Conservation (phyloP, 2,888 invertebrate species). For the Mylabris sibirica region DNA sequence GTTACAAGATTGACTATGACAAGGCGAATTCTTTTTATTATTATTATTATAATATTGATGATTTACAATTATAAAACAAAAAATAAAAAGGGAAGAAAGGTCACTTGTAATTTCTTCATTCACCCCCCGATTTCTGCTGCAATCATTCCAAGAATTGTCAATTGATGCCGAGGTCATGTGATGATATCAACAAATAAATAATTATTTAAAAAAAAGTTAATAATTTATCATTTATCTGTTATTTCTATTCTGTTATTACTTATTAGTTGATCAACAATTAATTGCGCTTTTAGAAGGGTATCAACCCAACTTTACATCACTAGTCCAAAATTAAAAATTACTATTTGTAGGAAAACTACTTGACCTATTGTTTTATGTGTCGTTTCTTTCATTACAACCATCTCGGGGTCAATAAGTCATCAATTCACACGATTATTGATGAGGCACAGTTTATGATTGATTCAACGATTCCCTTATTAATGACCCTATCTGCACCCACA, state of each 20-base stretch:
- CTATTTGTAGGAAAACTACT: no score
- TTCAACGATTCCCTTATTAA: background rate
- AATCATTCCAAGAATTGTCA: background rate
- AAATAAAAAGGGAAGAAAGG: background rate
- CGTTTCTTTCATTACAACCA: no score
- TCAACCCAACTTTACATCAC: background rate
- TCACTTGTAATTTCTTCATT: background rate
- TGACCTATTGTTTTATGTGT: background rate
- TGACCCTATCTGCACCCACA: background rate
- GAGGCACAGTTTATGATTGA: background rate
- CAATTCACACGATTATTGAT: background rate
- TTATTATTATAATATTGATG: background rate
- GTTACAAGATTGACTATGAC: conserved; percentile 9
- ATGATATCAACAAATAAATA: conserved; percentile 3
- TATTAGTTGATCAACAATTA: background rate
- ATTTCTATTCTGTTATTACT: background rate
- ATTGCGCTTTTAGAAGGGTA: background rate
- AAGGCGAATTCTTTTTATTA: conserved; percentile 6
- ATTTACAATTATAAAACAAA: background rate
- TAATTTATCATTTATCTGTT: background rate
- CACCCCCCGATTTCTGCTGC: background rate
- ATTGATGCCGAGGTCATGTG: conserved; percentile 2
- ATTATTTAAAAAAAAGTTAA: background rate
- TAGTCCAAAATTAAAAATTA: background rate
- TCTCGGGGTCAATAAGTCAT: conserved; percentile 5